Percentiles rank a stretch among this genome's conserved stretches.
Evolutionary conservation across 2,888 invertebrate genomes (phyloP).

Genomic region (Meloe dianella): DNA sequence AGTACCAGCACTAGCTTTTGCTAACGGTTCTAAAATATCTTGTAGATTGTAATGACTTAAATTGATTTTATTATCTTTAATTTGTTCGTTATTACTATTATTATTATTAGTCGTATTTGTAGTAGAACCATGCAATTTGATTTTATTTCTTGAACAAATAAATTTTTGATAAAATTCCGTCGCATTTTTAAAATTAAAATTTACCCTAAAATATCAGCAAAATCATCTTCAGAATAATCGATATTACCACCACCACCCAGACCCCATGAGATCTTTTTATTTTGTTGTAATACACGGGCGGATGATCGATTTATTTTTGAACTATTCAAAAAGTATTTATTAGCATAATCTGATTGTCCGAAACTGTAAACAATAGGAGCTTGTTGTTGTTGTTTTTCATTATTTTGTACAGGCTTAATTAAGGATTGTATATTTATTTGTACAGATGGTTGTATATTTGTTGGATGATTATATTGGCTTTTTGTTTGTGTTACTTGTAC

Average conservation of each 20-base stretch:
- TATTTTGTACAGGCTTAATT: conserved; percentile 53
- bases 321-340: conserved; percentile 53
- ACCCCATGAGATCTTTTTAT: conserved; percentile 51
- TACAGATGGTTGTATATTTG: conserved; percentile 55
- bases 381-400: conserved; percentile 53
- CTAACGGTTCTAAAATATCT: conserved; percentile 56
- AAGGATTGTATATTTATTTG: conserved; percentile 57
- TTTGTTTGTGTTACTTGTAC: conserved; percentile 26
- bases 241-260: conserved; percentile 45
- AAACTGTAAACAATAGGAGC: conserved; percentile 58
- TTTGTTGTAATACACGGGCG: conserved; percentile 32
- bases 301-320: conserved; percentile 30
- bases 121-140: conserved; percentile 41
- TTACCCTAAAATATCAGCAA: conserved; percentile 77
- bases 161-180: background rate
- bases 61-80: conserved; percentile 60
- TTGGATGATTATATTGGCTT: conserved; percentile 27
- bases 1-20: conserved; percentile 54
- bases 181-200: conserved; percentile 31
- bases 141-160: conserved; percentile 49
- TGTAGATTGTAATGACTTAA: conserved; percentile 61
- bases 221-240: conserved; percentile 65
- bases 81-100: conserved; percentile 36
- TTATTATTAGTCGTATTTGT: background rate
- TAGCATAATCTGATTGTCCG: conserved; percentile 54